Base-by-base conservation (phyloP, 2,888 invertebrate genomes). In the Metalampra italica region DNA sequence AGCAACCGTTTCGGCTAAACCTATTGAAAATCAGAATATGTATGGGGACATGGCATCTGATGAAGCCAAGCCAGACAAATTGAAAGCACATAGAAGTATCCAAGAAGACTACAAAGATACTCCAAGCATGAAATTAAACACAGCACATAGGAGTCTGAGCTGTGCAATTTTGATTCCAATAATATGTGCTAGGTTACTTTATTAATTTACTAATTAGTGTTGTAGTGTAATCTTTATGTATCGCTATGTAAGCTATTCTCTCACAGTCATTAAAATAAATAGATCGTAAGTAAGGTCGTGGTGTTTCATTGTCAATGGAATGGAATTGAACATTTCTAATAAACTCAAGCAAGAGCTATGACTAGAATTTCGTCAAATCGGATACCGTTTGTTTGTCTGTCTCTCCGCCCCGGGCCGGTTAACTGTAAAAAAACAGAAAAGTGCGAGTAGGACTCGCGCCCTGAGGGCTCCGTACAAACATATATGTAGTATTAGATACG, bases 241-340 rank as follows among this genome's bases (percentile, higher is more conserved):
- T 63, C 56, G 49, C 44, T 60, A 67, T 66, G 58, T 74, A 74
- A 74, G 65, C 57, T 67, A 63, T 59, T 72, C 66, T 71, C 71
- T 81, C 77, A 82, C 83, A 86, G 87, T 87, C 86, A 87, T 81
- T 87, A 85, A 79, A 77, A 62, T 78, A 75, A 74, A 75, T 73
- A 71, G 56, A 54, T 67, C 55, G 72, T 78, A 75, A 65, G 62
- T 49, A 52, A 30, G 45, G 45, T 54, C 47, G 39, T 40, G n/a
- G 39, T 45, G 40, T 53, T 52, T 51, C 45, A 49, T 59, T 56
- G 42, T 15, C 38, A 36, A 36, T 12, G n/a, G n/a, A n/a, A n/a
- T n/a, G n/a, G n/a, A n/a, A n/a, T n/a, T n/a, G n/a, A n/a, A n/a
- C n/a, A n/a, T n/a, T n/a, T n/a, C n/a, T n/a, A n/a, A n/a, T n/a